Evolutionary conservation across 2,113 vertebrate genomes (phyloP).

Genomic region (Tursiops truncatus): DNA sequence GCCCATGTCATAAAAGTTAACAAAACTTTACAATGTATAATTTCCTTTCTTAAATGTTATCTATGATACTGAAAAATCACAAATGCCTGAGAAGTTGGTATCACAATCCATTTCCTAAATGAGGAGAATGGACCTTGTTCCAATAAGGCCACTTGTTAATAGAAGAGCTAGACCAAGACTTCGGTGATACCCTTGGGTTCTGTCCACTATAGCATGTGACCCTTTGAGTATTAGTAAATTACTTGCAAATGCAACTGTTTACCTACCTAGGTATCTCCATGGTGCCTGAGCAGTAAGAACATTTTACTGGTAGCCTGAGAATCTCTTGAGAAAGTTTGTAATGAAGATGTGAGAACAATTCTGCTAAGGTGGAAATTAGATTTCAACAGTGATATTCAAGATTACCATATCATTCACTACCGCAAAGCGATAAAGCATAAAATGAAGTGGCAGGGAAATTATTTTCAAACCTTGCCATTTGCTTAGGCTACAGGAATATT

Average conservation of each 20-base stretch:
- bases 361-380: slow-evolving; percentile 45
- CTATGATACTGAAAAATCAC: background rate
- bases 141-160: background rate
- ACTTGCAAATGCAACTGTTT: background rate
- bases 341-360: slow-evolving; percentile 26
- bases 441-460: background rate
- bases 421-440: background rate
- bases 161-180: background rate
- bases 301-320: background rate
- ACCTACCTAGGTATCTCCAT: background rate
- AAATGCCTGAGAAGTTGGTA: background rate
- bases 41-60: background rate
- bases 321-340: slow-evolving; percentile 30
- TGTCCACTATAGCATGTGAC: background rate
- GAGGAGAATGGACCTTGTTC: background rate
- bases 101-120: background rate
- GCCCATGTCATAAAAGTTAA: background rate
- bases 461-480: background rate
- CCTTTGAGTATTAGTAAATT: background rate
- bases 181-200: background rate
- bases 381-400: background rate
- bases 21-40: background rate
- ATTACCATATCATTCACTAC: background rate
- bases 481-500: background rate
- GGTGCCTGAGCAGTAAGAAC: background rate